Evolutionary conservation across 2,888 invertebrate species (phyloP).

Genomic region (Litoditis marina): DNA sequence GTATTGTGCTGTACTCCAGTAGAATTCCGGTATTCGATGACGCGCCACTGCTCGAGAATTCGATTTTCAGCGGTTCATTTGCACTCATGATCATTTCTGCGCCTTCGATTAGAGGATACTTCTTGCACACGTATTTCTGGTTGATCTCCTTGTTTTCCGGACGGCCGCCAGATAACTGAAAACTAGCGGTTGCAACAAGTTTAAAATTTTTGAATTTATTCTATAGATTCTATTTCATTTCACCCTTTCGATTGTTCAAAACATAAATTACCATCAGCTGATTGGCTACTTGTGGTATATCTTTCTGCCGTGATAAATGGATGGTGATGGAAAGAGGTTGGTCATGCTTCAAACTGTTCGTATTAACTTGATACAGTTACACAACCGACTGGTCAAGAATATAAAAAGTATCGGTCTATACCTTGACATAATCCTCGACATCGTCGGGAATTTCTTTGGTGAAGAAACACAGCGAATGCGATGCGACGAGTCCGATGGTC

Average conservation of each 20-base stretch:
- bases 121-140: slow-evolving; percentile 44
- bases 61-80: slow-evolving; percentile 26
- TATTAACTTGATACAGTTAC: too few species aligned
- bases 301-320: too few species aligned
- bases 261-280: too few species aligned
- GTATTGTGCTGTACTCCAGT: slow-evolving; percentile 46
- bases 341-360: too few species aligned
- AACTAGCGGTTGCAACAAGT: too few species aligned
- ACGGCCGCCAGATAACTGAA: slow-evolving; percentile 50
- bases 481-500: slow-evolving; percentile 45
- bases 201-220: too few species aligned
- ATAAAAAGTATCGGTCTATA: too few species aligned
- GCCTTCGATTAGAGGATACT: slow-evolving; percentile 49
- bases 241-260: too few species aligned
- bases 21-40: slow-evolving; percentile 46
- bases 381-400: too few species aligned
- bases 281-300: too few species aligned
- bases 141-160: slow-evolving; percentile 42
- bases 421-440: slow-evolving; percentile 48
- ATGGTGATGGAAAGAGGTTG: too few species aligned
- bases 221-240: too few species aligned
- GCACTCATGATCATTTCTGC: slow-evolving; percentile 30
- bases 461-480: slow-evolving; percentile 45
- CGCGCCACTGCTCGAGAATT: slow-evolving; percentile 45
- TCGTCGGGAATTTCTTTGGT: slow-evolving; percentile 19